phyloP scores from a whole-genome alignment of 2,797 vertebrate species.

The Cheracebus regulus region DNA sequence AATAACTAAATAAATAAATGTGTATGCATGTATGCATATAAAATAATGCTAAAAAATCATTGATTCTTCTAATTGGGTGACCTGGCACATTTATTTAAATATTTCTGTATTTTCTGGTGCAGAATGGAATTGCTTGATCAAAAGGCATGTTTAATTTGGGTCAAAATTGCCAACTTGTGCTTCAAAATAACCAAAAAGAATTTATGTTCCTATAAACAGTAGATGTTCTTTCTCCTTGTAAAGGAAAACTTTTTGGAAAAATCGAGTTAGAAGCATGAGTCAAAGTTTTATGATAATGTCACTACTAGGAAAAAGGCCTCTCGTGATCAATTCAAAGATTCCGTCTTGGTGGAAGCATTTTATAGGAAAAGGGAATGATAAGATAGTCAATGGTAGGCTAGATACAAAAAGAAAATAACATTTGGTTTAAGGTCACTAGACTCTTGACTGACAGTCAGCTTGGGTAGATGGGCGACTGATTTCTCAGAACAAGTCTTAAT shows the following conservation, averaged over 20 bases:
- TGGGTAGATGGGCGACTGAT: background rate
- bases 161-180: background rate
- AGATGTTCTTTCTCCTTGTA: background rate
- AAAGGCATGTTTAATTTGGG: background rate
- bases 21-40: background rate
- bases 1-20: background rate
- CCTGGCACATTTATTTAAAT: background rate
- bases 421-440: slow-evolving; percentile 2
- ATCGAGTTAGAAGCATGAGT: background rate
- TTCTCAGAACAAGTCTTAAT: slow-evolving; percentile 67
- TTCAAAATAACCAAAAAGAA: background rate
- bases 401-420: slow-evolving; percentile 19
- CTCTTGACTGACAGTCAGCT: slow-evolving; percentile 48
- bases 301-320: background rate
- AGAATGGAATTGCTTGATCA: background rate
- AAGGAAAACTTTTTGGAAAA: slow-evolving; percentile 35
- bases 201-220: background rate
- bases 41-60: background rate
- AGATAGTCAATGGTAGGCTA: slow-evolving; percentile 1
- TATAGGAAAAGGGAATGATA: slow-evolving; percentile 26
- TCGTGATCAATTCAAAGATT: slow-evolving; percentile 55
- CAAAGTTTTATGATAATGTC: slow-evolving; percentile 36
- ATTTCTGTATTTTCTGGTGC: slow-evolving; percentile 18
- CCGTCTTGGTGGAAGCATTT: slow-evolving; percentile 34
- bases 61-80: background rate